Evolutionary conservation across 2,888 invertebrate species (phyloP).

Genomic region (Acholoe squamosa): DNA sequence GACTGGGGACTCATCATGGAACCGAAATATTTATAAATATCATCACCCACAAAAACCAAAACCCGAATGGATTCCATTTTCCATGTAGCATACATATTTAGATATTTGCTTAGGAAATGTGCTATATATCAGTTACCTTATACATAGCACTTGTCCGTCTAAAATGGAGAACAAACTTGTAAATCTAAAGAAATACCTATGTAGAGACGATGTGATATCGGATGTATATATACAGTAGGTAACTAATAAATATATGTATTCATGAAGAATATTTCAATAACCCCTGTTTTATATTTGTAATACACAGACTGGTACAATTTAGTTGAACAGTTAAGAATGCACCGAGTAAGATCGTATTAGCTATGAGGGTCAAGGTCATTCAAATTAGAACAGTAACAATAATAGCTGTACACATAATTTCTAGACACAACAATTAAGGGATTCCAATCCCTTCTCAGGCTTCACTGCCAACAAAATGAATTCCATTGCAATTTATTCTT

Average conservation of each 20-base stretch:
- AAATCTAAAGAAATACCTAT: constrained; percentile 11
- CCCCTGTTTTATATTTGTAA: neutral
- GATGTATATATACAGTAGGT: neutral
- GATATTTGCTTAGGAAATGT: no score
- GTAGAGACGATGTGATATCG: neutral
- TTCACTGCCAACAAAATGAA: neutral
- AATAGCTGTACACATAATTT: no score
- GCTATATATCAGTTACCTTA: no score
- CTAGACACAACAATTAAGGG: neutral
- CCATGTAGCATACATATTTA: neutral
- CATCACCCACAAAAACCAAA: neutral
- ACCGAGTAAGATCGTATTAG: neutral
- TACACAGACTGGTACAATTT: neutral
- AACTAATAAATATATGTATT: neutral
- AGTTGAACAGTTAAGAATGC: constrained; percentile 10
- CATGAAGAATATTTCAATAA: neutral
- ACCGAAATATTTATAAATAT: neutral
- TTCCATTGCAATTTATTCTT: neutral
- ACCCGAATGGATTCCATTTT: neutral
- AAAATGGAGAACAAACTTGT: neutral
- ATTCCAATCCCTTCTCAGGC: neutral
- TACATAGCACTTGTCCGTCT: no score
- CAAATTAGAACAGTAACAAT: neutral
- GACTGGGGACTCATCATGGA: neutral
- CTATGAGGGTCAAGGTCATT: neutral